These are phyloP conservation scores for Amaurobius ferox DNA, from an alignment of 2,888 invertebrate genomes.

Conservation along the genomic window DNA sequence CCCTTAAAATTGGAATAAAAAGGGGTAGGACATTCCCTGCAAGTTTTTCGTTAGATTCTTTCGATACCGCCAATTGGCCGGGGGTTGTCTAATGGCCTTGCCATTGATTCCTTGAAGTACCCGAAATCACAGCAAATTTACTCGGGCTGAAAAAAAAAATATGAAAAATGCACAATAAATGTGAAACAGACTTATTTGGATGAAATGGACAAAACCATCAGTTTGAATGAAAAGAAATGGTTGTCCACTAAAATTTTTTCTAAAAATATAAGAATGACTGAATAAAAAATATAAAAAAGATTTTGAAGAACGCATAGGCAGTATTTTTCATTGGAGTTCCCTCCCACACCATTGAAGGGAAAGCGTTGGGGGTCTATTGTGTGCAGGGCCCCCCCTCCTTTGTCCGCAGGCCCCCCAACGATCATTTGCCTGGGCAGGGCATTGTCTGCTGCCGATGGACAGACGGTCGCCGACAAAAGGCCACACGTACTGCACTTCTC, in stretches of 20 bases:
- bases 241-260: conserved; percentile 36
- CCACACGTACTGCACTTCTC: conserved; percentile 54
- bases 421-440: conserved; percentile 54
- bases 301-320: conserved; percentile 54
- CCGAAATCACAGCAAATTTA: no score
- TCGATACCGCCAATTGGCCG: no score
- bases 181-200: conserved; percentile 58
- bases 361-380: not conserved
- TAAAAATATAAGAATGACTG: not conserved
- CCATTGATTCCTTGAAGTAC: no score
- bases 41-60: no score
- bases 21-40: no score
- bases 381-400: not conserved
- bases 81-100: no score
- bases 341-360: conserved; percentile 27
- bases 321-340: conserved; percentile 66
- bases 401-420: conserved; percentile 39
- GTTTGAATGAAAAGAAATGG: conserved; percentile 60
- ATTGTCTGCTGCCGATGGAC: conserved; percentile 55
- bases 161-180: conserved; percentile 6
- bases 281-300: conserved; percentile 2
- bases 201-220: conserved; percentile 46
- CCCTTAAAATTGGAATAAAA: no score
- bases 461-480: conserved; percentile 59
- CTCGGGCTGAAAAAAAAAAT: no score